These are phyloP conservation scores for Copidosoma aretas DNA, from an alignment of 2,888 invertebrate species.

Conservation along the genomic window DNA sequence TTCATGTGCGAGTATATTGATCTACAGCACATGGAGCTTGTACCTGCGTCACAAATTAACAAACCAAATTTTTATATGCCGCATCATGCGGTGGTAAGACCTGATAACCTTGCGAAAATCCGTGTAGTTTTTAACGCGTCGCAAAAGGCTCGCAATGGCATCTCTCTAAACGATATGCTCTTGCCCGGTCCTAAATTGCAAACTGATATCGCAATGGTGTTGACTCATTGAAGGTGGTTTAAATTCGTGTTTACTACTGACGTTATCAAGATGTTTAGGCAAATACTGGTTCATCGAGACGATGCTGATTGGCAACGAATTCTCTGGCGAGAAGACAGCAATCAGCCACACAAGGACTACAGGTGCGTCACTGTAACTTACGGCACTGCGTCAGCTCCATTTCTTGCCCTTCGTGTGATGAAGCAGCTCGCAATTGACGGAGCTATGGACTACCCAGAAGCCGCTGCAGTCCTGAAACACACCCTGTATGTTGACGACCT, in stretches of 20 bases:
- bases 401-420: not conserved
- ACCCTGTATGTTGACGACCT: not conserved
- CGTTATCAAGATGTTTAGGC: constrained; percentile 3
- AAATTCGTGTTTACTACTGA: not conserved
- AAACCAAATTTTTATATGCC: not conserved
- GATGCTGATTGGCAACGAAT: not conserved
- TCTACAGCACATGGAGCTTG: constrained; percentile 2
- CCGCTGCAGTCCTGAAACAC: not conserved
- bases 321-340: not conserved
- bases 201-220: not conserved
- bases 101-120: not conserved
- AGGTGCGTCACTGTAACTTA: not conserved
- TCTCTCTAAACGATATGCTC: not conserved
- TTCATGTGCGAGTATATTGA: constrained; percentile 1
- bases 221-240: not conserved
- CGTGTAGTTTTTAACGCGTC: constrained; percentile 17
- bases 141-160: not conserved
- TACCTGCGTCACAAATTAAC: not conserved
- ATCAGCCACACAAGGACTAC: not conserved
- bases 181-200: not conserved
- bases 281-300: not conserved
- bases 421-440: not conserved
- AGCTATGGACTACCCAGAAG: not conserved
- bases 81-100: not conserved
- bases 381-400: not conserved